These are phyloP conservation scores for Amphipyra tragopoginis DNA, from an alignment of 2,888 invertebrate species.

Conservation along the genomic window DNA sequence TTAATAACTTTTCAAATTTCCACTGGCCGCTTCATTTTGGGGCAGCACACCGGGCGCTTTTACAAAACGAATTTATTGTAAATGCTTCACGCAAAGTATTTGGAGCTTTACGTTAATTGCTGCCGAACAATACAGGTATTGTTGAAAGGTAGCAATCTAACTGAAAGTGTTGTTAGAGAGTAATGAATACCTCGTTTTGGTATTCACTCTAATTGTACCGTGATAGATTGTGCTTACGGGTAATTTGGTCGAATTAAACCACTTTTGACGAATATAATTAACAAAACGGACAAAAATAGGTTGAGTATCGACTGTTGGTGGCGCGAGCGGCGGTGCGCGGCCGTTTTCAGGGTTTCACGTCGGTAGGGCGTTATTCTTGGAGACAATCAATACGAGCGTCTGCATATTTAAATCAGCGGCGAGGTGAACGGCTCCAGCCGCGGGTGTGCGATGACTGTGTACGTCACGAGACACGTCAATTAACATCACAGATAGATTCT, in stretches of 20 bases:
- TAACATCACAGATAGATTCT: slow-evolving; percentile 27
- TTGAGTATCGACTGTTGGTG: slow-evolving; percentile 40
- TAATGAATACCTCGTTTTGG: slow-evolving; percentile 39
- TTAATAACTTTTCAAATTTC: slow-evolving; percentile 60
- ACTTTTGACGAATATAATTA: slow-evolving; percentile 39
- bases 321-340: slow-evolving; percentile 58
- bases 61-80: slow-evolving; percentile 42
- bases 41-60: slow-evolving; percentile 37
- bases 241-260: slow-evolving; percentile 19
- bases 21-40: slow-evolving; percentile 54
- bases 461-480: slow-evolving; percentile 34
- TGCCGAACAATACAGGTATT: slow-evolving; percentile 45
- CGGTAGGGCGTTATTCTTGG: slow-evolving; percentile 83
- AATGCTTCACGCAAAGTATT: slow-evolving; percentile 43
- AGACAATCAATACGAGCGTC: slow-evolving; percentile 86
- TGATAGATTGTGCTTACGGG: slow-evolving; percentile 18
- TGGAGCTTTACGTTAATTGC: slow-evolving; percentile 48
- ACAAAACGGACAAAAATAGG: slow-evolving; percentile 56
- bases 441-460: slow-evolving; percentile 51
- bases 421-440: slow-evolving; percentile 71
- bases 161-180: slow-evolving; percentile 42
- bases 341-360: slow-evolving; percentile 67
- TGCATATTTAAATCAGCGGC: slow-evolving; percentile 86
- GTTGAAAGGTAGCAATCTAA: slow-evolving; percentile 39
- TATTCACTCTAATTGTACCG: slow-evolving; percentile 27